phyloP scores from a whole-genome alignment of 2,888 invertebrate genomes.

The Drosophila silvestris region DNA sequence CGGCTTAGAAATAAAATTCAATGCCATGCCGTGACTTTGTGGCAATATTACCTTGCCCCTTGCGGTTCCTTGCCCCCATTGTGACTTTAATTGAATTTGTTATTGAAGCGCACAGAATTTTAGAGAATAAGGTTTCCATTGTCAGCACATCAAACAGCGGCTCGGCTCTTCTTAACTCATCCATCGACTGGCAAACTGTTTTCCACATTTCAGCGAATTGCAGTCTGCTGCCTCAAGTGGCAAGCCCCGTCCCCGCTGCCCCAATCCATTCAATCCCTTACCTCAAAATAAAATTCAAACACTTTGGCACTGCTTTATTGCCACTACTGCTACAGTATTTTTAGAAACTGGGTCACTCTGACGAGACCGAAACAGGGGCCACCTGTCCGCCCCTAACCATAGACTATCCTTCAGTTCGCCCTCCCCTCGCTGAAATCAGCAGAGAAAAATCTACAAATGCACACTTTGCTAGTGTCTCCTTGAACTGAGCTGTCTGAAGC shows the following conservation, averaged over 20 bases:
- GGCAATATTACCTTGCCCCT: slow-evolving; percentile 11
- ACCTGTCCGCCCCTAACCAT: slow-evolving; percentile 42
- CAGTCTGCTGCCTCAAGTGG: slow-evolving; percentile 25
- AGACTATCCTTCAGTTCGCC: background rate
- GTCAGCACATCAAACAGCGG: slow-evolving; percentile 22
- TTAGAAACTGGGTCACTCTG: slow-evolving; percentile 73
- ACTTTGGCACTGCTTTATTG: slow-evolving; percentile 65
- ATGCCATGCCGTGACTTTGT: slow-evolving; percentile 37
- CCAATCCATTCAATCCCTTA: background rate
- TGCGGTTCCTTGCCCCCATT: slow-evolving; percentile 6
- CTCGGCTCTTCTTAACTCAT: slow-evolving; percentile 29
- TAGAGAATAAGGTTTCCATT: slow-evolving; percentile 24
- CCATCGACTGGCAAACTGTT: slow-evolving; percentile 25
- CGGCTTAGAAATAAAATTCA: slow-evolving; percentile 53
- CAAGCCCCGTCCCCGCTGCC: background rate
- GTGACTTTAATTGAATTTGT: slow-evolving; percentile 51
- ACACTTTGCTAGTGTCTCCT: slow-evolving; percentile 68
- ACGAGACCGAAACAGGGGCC: slow-evolving; percentile 41
- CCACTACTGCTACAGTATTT: slow-evolving; percentile 59
- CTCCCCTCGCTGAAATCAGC: slow-evolving; percentile 42
- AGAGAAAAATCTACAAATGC: slow-evolving; percentile 63
- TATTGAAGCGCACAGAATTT: slow-evolving; percentile 25
- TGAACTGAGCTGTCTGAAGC: slow-evolving; percentile 37
- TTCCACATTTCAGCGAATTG: slow-evolving; percentile 19
- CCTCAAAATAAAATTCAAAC: slow-evolving; percentile 71